Evolutionary conservation across 2,888 invertebrate genomes (phyloP).

Genomic region (Acanthosepion lycidas): DNA sequence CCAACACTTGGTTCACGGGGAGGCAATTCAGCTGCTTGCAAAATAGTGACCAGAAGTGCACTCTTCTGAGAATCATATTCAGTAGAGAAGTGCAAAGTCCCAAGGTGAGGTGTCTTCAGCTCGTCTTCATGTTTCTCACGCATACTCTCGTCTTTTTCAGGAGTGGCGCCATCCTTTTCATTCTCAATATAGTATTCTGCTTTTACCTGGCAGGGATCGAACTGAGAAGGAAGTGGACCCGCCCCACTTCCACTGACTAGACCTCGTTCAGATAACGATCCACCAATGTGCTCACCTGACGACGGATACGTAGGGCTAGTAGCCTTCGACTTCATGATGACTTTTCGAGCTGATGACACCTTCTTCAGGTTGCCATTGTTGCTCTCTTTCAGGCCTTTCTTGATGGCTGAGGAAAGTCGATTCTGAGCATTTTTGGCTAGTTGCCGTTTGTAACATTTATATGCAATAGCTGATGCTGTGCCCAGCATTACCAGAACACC

Average conservation of each 20-base stretch:
- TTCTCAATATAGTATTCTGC: conserved; percentile 76
- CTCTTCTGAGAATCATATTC: conserved; percentile 92
- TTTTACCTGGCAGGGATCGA: conserved; percentile 63
- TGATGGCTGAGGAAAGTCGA: conserved; percentile 72
- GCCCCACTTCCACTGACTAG: conserved; percentile 76
- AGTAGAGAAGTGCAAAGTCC: conserved; percentile 90
- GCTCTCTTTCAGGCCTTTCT: conserved; percentile 72
- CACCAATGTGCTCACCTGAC: conserved; percentile 60
- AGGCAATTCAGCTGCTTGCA: conserved; percentile 90
- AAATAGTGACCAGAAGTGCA: conserved; percentile 92
- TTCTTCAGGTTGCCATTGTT: conserved; percentile 80
- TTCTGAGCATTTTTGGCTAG: conserved; percentile 74
- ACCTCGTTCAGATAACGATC: conserved; percentile 67
- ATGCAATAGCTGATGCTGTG: conserved; percentile 80
- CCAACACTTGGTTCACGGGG: conserved; percentile 85
- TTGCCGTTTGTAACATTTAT: conserved; percentile 81
- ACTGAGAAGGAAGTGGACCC: conserved; percentile 55
- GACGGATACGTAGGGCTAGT: conserved; percentile 69
- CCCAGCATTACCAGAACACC: conserved; percentile 79
- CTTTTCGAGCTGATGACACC: conserved; percentile 77
- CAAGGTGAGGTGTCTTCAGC: conserved; percentile 78
- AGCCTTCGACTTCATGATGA: conserved; percentile 72
- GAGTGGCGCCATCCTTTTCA: conserved; percentile 73
- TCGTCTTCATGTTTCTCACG: conserved; percentile 71
- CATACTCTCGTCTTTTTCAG: conserved; percentile 72